These are phyloP conservation scores for Drosophila ustulata DNA, from an alignment of 2,888 invertebrate species.

Conservation along the genomic window DNA sequence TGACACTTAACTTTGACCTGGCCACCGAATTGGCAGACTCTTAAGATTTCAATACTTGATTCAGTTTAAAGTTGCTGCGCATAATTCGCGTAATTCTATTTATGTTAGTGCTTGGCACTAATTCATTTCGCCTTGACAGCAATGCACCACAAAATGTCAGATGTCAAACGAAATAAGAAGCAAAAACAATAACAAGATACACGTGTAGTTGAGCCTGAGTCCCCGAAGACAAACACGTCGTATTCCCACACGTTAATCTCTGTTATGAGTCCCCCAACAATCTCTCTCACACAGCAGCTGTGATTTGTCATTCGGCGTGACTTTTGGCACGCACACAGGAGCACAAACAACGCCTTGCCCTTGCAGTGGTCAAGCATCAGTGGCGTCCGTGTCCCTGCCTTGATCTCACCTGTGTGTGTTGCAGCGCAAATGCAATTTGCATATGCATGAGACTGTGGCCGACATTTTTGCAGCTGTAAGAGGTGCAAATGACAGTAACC, in stretches of 20 bases:
- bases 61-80: too few relatives aligned
- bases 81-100: not conserved
- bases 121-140: constrained; percentile 11
- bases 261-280: constrained; percentile 9
- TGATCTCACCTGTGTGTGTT: constrained; percentile 38
- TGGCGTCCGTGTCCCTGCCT: constrained; percentile 37
- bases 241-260: constrained; percentile 26
- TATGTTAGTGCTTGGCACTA: not conserved
- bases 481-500: constrained; percentile 79
- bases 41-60: constrained; percentile 2
- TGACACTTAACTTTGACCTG: constrained; percentile 31
- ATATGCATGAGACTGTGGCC: constrained; percentile 79
- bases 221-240: constrained; percentile 5
- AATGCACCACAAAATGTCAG: not conserved
- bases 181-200: constrained; percentile 11
- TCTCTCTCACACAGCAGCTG: constrained; percentile 18
- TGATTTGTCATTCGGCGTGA: constrained; percentile 66
- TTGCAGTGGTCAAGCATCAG: constrained; percentile 66
- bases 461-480: constrained; percentile 81
- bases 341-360: constrained; percentile 52
- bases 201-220: constrained; percentile 17
- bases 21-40: not conserved
- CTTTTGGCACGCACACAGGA: constrained; percentile 55
- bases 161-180: not conserved
- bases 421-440: constrained; percentile 75